These are phyloP conservation scores for Spheniscus humboldti DNA, from an alignment of 2,797 vertebrate genomes.

Conservation along the genomic window DNA sequence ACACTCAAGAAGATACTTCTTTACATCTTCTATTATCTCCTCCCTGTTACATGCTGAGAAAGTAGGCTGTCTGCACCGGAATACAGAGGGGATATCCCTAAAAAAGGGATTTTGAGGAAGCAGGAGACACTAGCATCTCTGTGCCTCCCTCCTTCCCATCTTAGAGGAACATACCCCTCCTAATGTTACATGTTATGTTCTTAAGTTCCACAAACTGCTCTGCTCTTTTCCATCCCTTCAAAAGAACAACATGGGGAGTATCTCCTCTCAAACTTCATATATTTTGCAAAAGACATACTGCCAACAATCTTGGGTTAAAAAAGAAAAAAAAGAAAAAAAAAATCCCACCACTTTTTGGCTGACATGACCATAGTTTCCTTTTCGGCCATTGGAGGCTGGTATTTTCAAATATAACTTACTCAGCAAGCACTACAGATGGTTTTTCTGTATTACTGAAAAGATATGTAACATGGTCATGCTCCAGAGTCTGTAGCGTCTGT, in stretches of 20 bases:
- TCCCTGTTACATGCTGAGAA: neutral
- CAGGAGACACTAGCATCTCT: neutral
- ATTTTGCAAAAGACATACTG: neutral
- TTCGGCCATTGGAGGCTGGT: neutral
- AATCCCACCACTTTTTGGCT: neutral
- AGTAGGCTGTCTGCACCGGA: neutral
- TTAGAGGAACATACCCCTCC: neutral
- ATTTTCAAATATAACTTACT: neutral
- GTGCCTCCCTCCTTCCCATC: neutral
- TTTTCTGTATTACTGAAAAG: neutral
- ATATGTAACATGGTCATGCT: fast-evolving
- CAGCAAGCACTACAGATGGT: no score
- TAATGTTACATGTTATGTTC: fast-evolving
- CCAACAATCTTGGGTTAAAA: neutral
- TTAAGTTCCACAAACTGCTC: neutral
- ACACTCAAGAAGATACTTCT: neutral
- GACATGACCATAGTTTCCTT: neutral
- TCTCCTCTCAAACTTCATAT: neutral
- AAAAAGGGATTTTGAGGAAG: neutral
- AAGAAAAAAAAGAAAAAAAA: neutral
- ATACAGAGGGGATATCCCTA: neutral
- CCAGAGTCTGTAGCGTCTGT: neutral
- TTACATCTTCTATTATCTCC: neutral
- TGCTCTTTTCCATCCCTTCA: neutral
- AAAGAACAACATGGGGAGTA: neutral